Percentiles rank a stretch among this genome's conserved stretches.
phyloP scores from a whole-genome alignment of 1,140 invertebrate species.

The Drosophila burlai region DNA sequence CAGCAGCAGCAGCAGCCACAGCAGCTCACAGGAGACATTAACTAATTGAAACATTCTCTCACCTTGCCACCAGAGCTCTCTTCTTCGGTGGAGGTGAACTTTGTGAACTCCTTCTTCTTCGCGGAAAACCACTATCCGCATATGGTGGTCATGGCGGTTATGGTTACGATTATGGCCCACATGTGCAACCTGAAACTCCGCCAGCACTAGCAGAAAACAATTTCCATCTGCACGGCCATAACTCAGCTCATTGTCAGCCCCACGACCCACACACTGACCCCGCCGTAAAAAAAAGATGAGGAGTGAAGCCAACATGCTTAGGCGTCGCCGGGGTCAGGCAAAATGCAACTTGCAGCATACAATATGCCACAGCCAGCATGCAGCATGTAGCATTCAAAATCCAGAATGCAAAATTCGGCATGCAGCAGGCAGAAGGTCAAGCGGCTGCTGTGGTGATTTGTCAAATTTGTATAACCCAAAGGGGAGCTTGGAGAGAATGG shows the following conservation, averaged over 20 bases:
- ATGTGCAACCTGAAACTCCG: slow-evolving; percentile 55
- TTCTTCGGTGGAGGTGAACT: slow-evolving; percentile 37
- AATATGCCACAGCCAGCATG: slow-evolving; percentile 12
- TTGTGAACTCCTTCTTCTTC: slow-evolving; percentile 44
- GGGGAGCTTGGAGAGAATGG: slow-evolving; percentile 1
- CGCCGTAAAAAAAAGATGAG: slow-evolving; percentile 26
- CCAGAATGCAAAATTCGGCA: slow-evolving; percentile 31
- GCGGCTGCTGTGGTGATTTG: slow-evolving; percentile 75
- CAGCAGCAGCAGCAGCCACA: not conserved
- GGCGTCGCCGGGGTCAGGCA: slow-evolving; percentile 70
- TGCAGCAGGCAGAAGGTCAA: slow-evolving; percentile 53
- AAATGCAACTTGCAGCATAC: slow-evolving; percentile 37
- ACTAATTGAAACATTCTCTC: slow-evolving; percentile 61
- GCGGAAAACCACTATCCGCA: slow-evolving; percentile 42
- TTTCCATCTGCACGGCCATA: slow-evolving; percentile 77
- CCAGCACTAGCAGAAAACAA: slow-evolving; percentile 61
- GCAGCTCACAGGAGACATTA: slow-evolving; percentile 24
- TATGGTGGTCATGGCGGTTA: slow-evolving; percentile 42
- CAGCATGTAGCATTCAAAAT: slow-evolving; percentile 26
- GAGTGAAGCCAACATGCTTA: slow-evolving; percentile 47
- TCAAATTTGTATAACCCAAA: slow-evolving; percentile 73
- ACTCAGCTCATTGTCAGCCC: slow-evolving; percentile 75
- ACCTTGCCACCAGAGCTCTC: slow-evolving; percentile 47
- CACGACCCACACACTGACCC: slow-evolving; percentile 78
- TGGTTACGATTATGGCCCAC: slow-evolving; percentile 49